A percentile compares a stretch with the other conserved stretches of the same genome.
Evolutionary conservation across 2,888 invertebrate genomes (phyloP).

Genomic region (Harpalus rufipes): DNA sequence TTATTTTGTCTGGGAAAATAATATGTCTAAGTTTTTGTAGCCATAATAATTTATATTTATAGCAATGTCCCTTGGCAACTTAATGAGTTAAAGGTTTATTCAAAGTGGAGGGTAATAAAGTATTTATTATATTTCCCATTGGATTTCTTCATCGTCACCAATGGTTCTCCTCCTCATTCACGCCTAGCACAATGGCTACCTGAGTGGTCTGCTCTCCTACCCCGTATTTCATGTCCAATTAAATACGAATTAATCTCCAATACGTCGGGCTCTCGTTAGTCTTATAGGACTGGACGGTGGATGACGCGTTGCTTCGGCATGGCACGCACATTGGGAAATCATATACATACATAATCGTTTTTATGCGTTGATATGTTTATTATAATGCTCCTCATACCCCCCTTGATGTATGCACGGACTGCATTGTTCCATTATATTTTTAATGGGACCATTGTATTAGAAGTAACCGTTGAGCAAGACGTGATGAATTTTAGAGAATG

Average conservation of each 20-base stretch:
- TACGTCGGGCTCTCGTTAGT: slow-evolving; percentile 59
- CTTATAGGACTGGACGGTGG: slow-evolving; percentile 5
- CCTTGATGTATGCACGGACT: slow-evolving; percentile 22
- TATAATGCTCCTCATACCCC: slow-evolving; percentile 14
- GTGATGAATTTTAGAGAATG: neutral
- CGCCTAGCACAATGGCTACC: slow-evolving; percentile 57
- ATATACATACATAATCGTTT: slow-evolving; percentile 27
- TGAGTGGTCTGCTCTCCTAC: slow-evolving; percentile 27
- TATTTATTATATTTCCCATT: slow-evolving; percentile 46
- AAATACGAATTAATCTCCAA: slow-evolving; percentile 62
- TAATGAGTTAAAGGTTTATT: slow-evolving; percentile 25
- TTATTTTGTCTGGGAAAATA: neutral
- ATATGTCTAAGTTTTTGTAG: neutral
- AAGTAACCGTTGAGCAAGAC: slow-evolving; percentile 1
- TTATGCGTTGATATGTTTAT: slow-evolving; percentile 46
- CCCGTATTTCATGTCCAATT: slow-evolving; percentile 48
- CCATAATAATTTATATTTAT: slow-evolving; percentile 48
- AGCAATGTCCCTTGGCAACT: slow-evolving; percentile 18
- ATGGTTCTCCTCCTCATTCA: slow-evolving; percentile 55
- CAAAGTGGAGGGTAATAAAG: slow-evolving; percentile 27
- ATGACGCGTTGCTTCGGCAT: neutral
- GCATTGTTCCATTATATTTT: slow-evolving; percentile 45
- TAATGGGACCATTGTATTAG: slow-evolving; percentile 41
- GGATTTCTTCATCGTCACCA: slow-evolving; percentile 30
- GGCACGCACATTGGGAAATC: slow-evolving; percentile 39